Evolutionary conservation across 2,797 vertebrate genomes (phyloP), one percentile per base, ranked within the genome.

Genomic region (Typhlichthys eigenmanni): DNA sequence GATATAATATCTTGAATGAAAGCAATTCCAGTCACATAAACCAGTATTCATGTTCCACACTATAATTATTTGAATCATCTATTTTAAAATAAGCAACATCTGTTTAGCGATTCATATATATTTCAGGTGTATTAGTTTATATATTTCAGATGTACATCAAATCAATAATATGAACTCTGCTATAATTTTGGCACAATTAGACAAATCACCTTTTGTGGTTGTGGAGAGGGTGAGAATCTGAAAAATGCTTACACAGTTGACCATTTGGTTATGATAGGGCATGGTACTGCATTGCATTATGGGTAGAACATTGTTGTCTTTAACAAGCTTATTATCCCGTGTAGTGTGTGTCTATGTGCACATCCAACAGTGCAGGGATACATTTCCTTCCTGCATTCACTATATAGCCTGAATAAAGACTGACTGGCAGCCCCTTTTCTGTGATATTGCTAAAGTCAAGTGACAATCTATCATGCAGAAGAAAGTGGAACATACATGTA

Each of bases 51-150:
- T 6, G 47, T 50, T 60, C 54, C 47, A 6, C 32, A 4, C 4
- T n/a, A 63, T 51, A 64, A 14, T 51, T 54, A 4, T 55, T 73
- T 59, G 32, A 69, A 50, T 74, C 1, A 32, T 62, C 76, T 59
- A 17, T 69, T 38, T 69, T 72, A 73, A 29, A 29, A 80, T 77
- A 72, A 80, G 57, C 60, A 12, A 11, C 5, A 48, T 68, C 65
- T 76, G 78, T 74, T 80, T 74, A 70, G 71, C 13, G 62, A 63
- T 63, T 77, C 65, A 71, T 84, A 61, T 62, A 75, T 81, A 76
- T 82, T 87, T 79, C 51, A 78, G 65, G 55, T 56, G n/a, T 62
- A 55, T 0, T 17, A 79, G 82, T 74, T 77, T 29, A 29, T 29
- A 78, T 69, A 79, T 77, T 81, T 79, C 59, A 86, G 74, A 78